These are phyloP conservation scores for Jacana jacana DNA, from an alignment of 2,113 vertebrate species.

Conservation along the genomic window DNA sequence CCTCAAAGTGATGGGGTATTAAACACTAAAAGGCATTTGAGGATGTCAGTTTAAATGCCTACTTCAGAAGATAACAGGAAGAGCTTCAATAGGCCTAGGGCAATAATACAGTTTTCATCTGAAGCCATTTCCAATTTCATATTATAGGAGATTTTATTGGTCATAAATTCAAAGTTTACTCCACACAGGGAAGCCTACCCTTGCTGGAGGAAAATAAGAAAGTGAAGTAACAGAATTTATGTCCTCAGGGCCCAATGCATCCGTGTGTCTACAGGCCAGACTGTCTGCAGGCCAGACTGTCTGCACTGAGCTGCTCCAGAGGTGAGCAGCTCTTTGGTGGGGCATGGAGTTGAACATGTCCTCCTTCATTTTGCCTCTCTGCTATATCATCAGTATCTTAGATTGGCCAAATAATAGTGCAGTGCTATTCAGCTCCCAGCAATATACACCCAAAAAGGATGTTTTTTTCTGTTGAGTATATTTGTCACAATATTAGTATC, in stretches of 20 bases:
- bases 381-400: neutral
- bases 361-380: neutral
- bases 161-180: accelerated
- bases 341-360: neutral
- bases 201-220: neutral
- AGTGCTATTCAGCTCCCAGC: neutral
- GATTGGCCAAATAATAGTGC: neutral
- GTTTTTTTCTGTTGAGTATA: neutral
- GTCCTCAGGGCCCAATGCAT: neutral
- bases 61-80: neutral
- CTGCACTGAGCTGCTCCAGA: neutral
- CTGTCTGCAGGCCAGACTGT: neutral
- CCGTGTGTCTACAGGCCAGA: neutral
- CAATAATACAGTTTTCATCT: neutral
- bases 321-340: neutral
- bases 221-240: neutral
- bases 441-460: neutral
- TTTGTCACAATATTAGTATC: neutral
- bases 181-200: accelerated
- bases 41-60: neutral
- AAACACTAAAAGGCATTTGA: neutral
- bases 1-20: neutral
- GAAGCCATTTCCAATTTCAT: neutral
- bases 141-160: neutral
- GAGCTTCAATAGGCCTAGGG: neutral